Conservation (phyloP, 2,113 vertebrate species). For the Oxygymnocypris stewartii region DNA sequence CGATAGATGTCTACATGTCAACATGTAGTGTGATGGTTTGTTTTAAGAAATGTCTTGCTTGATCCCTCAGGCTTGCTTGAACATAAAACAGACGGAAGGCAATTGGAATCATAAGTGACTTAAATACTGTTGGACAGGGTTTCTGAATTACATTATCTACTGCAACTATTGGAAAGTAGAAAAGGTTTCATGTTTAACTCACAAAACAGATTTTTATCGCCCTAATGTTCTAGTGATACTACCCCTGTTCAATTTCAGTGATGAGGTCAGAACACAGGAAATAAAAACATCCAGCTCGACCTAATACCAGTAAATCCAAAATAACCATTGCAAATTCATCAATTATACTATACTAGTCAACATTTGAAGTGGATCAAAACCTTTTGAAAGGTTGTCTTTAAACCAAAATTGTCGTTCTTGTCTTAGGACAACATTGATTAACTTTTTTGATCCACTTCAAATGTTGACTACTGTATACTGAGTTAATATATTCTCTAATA, state of each 20-base stretch:
- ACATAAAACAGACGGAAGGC: conserved; percentile 21
- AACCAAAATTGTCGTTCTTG: too few relatives aligned
- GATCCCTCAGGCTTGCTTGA: background rate
- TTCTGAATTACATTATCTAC: conserved; percentile 5
- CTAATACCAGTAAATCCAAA: background rate
- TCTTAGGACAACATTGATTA: too few relatives aligned
- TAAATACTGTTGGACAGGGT: background rate
- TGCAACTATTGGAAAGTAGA: background rate
- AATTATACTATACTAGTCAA: background rate
- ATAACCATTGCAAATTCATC: background rate
- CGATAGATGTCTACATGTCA: conserved; percentile 1
- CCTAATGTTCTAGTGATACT: background rate
- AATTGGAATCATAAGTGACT: conserved; percentile 12
- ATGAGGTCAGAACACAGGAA: background rate
- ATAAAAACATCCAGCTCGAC: background rate
- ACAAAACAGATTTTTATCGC: background rate
- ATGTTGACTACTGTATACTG: background rate
- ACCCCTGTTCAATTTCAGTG: background rate
- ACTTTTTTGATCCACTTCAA: too few relatives aligned
- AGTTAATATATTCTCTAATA: too few relatives aligned
- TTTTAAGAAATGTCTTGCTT: conserved; percentile 33
- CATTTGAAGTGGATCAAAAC: too few relatives aligned
- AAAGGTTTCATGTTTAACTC: background rate
- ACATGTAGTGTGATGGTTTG: conserved; percentile 44
- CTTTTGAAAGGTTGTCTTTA: too few relatives aligned